Evolutionary conservation across 1,140 invertebrate species (phyloP).

Genomic region (Magallana gigas): DNA sequence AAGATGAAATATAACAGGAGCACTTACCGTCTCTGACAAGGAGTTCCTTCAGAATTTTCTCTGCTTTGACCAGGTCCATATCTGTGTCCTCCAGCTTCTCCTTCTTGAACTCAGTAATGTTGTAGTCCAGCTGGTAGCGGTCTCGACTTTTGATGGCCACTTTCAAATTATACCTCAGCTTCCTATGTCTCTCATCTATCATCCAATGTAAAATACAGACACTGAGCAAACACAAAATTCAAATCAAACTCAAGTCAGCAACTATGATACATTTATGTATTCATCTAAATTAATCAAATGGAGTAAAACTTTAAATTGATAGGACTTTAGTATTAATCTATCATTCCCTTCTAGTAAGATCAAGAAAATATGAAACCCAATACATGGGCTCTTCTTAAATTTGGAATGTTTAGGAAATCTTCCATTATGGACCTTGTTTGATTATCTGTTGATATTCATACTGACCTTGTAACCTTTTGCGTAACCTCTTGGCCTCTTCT

Average conservation of each 20-base stretch:
- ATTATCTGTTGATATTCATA: background rate
- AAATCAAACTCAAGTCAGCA: too few relatives aligned
- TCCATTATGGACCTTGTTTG: background rate
- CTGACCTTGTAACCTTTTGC: constrained; percentile 53
- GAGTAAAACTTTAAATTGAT: too few relatives aligned
- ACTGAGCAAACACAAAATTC: too few relatives aligned
- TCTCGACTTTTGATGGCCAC: constrained; percentile 75
- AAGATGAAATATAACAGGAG: background rate
- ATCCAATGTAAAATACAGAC: constrained; percentile 12
- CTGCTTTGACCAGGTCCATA: constrained; percentile 74
- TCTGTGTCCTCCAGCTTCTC: constrained; percentile 75
- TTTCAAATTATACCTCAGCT: constrained; percentile 75
- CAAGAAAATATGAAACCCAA: too few relatives aligned
- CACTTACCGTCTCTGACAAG: constrained; percentile 72
- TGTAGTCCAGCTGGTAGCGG: constrained; percentile 69
- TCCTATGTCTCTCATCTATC: constrained; percentile 69
- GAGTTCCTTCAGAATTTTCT: constrained; percentile 71
- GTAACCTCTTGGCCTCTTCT: constrained; percentile 58
- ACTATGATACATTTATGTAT: too few relatives aligned
- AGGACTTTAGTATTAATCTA: too few relatives aligned
- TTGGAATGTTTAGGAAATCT: background rate
- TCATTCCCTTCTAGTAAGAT: too few relatives aligned
- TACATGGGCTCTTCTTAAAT: too few relatives aligned
- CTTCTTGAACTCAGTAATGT: constrained; percentile 75
- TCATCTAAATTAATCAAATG: too few relatives aligned